A percentile compares a stretch with the other conserved stretches of the same genome.
These are phyloP conservation scores for Dreissena rostriformis DNA, from an alignment of 1,140 invertebrate genomes.

Conservation along the genomic window DNA sequence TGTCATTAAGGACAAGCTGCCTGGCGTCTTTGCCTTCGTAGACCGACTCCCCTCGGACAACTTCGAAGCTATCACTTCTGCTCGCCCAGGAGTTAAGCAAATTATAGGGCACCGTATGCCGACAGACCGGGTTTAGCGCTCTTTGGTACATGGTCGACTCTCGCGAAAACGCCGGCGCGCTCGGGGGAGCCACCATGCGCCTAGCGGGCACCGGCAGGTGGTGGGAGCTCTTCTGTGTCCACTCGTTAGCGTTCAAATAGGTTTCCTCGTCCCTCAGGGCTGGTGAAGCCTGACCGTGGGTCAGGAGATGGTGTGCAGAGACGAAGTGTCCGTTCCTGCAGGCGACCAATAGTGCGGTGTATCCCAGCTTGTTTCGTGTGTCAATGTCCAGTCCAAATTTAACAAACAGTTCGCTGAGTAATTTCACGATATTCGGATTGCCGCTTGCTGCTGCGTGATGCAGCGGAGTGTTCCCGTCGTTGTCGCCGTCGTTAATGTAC, in stretches of 20 bases:
- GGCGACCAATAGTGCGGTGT: slow-evolving; percentile 75
- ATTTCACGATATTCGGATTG: slow-evolving; percentile 71
- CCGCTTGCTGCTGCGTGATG: slow-evolving; percentile 74
- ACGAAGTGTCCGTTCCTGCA: slow-evolving; percentile 77
- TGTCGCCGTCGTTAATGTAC: slow-evolving; percentile 76
- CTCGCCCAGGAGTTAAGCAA: slow-evolving; percentile 39
- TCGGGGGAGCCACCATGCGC: slow-evolving; percentile 40
- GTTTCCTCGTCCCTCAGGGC: slow-evolving; percentile 74
- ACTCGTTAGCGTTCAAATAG: slow-evolving; percentile 74
- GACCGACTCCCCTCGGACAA: slow-evolving; percentile 63
- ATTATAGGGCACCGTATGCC: slow-evolving; percentile 48
- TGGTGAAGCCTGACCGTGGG: slow-evolving; percentile 69
- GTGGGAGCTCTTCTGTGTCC: slow-evolving; percentile 64
- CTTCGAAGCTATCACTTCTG: slow-evolving; percentile 36
- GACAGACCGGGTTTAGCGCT: slow-evolving; percentile 57
- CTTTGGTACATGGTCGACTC: slow-evolving; percentile 74
- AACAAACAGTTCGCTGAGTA: slow-evolving; percentile 64
- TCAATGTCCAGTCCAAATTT: slow-evolving; percentile 76
- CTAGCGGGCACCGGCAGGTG: slow-evolving; percentile 51
- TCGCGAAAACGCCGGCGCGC: slow-evolving; percentile 64
- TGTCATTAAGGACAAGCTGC: slow-evolving; percentile 68
- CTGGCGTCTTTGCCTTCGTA: slow-evolving; percentile 70
- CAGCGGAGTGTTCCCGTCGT: slow-evolving; percentile 77
- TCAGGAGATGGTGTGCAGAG: slow-evolving; percentile 72
- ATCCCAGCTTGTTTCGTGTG: slow-evolving; percentile 75